phyloP scores from a whole-genome alignment of 2,797 vertebrate species.

The Xerus rutilus region DNA sequence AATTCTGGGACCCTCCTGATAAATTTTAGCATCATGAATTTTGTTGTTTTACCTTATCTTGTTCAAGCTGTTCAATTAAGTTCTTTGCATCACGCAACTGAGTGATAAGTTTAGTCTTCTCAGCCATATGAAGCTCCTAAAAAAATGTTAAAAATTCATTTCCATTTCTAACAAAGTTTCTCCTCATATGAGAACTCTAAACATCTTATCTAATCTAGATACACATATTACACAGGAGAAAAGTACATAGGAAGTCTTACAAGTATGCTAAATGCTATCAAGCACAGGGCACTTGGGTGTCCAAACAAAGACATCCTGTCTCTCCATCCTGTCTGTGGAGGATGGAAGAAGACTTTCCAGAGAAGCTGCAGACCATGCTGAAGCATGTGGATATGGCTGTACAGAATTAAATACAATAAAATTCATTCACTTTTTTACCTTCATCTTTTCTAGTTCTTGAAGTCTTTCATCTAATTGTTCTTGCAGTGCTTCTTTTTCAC shows the following conservation, averaged over 20 bases:
- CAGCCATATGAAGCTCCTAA: slow-evolving; percentile 96
- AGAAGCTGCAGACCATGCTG: neutral
- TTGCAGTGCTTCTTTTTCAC: slow-evolving; percentile 96
- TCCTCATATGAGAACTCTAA: slow-evolving; percentile 63
- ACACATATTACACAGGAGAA: neutral
- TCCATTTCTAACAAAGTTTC: slow-evolving; percentile 71
- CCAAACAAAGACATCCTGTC: neutral
- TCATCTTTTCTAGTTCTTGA: slow-evolving; percentile 97
- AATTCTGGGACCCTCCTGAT: neutral
- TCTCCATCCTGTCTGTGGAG: neutral
- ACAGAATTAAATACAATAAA: neutral
- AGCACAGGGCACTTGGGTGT: neutral
- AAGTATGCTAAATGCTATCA: neutral
- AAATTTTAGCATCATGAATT: slow-evolving; percentile 51
- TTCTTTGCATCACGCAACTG: slow-evolving; percentile 98
- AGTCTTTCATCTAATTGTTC: slow-evolving; percentile 97
- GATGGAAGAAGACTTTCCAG: neutral
- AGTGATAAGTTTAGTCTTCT: slow-evolving; percentile 98
- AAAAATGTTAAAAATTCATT: slow-evolving; percentile 77
- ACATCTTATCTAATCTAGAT: slow-evolving; percentile 62
- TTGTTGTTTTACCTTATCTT: slow-evolving; percentile 95
- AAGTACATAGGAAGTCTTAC: neutral
- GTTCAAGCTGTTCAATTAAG: slow-evolving; percentile 97
- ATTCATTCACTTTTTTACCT: slow-evolving; percentile 87
- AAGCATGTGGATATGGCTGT: neutral